These are phyloP conservation scores for Drosophila cardini DNA, from an alignment of 1,140 invertebrate species.

Conservation along the genomic window DNA sequence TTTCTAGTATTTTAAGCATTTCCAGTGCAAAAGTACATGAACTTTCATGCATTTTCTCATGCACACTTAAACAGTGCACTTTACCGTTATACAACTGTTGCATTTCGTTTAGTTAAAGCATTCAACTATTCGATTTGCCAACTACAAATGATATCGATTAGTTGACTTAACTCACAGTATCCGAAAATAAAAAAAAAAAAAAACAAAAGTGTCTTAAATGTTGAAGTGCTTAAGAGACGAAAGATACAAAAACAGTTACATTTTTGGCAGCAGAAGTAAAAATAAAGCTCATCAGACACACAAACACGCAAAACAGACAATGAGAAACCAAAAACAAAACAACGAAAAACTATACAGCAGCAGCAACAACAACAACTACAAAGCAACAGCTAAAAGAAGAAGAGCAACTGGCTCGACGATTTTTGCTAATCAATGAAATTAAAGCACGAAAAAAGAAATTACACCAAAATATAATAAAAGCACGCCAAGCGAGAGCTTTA, in stretches of 20 bases:
- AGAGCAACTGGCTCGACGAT: conserved; percentile 33
- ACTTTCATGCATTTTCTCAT: neutral
- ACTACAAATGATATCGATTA: conserved; percentile 37
- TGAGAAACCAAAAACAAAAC: conserved; percentile 63
- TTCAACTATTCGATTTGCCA: neutral
- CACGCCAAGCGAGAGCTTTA: conserved; percentile 53
- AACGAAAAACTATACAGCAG: conserved; percentile 42
- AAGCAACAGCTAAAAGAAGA: conserved; percentile 13
- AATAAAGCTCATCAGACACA: conserved; percentile 47
- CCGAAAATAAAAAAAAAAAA: neutral
- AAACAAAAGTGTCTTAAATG: conserved; percentile 36
- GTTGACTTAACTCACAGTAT: conserved; percentile 23
- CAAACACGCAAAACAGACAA: conserved; percentile 49
- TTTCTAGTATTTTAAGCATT: neutral
- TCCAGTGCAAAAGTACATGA: neutral
- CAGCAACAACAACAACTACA: conserved; percentile 16
- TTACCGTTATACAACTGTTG: conserved; percentile 10
- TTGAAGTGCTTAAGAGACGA: conserved; percentile 35
- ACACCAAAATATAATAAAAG: conserved; percentile 38
- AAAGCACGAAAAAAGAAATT: conserved; percentile 60
- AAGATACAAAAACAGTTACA: conserved; percentile 48
- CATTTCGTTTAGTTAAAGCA: neutral
- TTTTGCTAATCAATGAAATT: conserved; percentile 84
- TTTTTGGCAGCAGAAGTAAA: conserved; percentile 55
- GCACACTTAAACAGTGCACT: neutral